These are phyloP conservation scores for Dicaeum eximium DNA, from an alignment of 2,113 vertebrate genomes.

Conservation along the genomic window DNA sequence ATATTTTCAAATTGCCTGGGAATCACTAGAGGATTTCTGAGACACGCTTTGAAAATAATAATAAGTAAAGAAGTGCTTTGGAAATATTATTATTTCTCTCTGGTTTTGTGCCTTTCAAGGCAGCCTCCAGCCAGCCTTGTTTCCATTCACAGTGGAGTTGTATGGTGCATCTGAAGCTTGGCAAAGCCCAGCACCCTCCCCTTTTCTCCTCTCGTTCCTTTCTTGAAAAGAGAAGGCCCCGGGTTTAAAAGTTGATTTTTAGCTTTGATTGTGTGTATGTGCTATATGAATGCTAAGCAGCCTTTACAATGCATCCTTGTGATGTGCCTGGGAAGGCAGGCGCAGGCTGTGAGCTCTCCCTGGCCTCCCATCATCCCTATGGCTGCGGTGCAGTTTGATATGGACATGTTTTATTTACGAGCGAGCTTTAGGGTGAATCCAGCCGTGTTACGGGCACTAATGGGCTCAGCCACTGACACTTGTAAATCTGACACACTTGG, in stretches of 20 bases:
- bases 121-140: constrained; percentile 77
- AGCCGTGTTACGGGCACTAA: not conserved
- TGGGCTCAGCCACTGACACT: not conserved
- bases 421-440: not conserved
- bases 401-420: not conserved
- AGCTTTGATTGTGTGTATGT: constrained; percentile 68
- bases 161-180: constrained; percentile 69
- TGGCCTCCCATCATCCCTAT: not conserved
- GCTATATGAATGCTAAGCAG: constrained; percentile 66
- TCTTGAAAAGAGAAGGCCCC: constrained; percentile 64
- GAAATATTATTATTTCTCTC: constrained; percentile 49
- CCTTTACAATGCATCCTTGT: constrained; percentile 60
- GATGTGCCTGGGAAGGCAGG: constrained; percentile 32
- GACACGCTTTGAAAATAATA: constrained; percentile 65
- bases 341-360: not conserved
- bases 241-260: constrained; percentile 78
- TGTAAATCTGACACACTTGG: not conserved
- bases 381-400: not conserved
- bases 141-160: constrained; percentile 60
- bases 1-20: constrained; percentile 76
- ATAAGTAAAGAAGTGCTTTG: not conserved
- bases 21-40: constrained; percentile 80
- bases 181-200: not conserved
- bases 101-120: constrained; percentile 74
- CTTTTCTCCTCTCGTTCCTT: constrained; percentile 57